These are phyloP conservation scores for Drosophila buzzatii DNA, from an alignment of 2,888 invertebrate species.

Conservation along the genomic window DNA sequence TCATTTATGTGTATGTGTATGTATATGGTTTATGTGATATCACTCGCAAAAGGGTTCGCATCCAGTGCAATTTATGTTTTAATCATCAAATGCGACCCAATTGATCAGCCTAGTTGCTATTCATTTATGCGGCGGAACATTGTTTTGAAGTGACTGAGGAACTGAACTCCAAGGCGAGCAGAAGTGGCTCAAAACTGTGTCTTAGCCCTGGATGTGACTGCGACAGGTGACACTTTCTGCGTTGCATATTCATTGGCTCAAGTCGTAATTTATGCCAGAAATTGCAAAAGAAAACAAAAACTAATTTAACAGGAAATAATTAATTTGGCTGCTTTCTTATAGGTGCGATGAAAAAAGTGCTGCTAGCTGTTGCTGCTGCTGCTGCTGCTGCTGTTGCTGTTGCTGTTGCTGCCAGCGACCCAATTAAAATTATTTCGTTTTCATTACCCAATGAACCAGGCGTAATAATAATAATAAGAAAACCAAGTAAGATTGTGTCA, in stretches of 20 bases:
- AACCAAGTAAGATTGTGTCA: background rate
- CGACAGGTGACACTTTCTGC: slow-evolving; percentile 72
- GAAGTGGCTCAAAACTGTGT: slow-evolving; percentile 11
- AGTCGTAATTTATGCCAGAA: slow-evolving; percentile 65
- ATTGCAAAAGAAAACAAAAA: slow-evolving; percentile 43
- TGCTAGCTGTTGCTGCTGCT: slow-evolving; percentile 18
- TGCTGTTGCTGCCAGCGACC: slow-evolving; percentile 20
- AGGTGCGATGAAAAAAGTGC: slow-evolving; percentile 32
- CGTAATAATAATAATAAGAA: slow-evolving; percentile 63
- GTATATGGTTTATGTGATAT: slow-evolving; percentile 18
- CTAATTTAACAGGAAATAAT: slow-evolving; percentile 81
- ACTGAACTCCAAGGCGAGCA: slow-evolving; percentile 5
- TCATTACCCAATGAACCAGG: slow-evolving; percentile 76
- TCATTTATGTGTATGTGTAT: background rate
- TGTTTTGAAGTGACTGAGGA: slow-evolving; percentile 62
- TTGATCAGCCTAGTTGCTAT: slow-evolving; percentile 67
- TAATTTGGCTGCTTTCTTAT: slow-evolving; percentile 60
- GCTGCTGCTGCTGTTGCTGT: slow-evolving; percentile 19
- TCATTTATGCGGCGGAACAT: slow-evolving; percentile 76
- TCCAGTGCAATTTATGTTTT: slow-evolving; percentile 77
- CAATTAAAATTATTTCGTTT: slow-evolving; percentile 81
- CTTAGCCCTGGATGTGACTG: slow-evolving; percentile 9
- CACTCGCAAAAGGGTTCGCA: slow-evolving; percentile 29
- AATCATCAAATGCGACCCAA: slow-evolving; percentile 76
- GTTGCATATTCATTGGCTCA: slow-evolving; percentile 50